Conservation (phyloP, 2,797 vertebrate genomes). For the Labroides dimidiatus region DNA sequence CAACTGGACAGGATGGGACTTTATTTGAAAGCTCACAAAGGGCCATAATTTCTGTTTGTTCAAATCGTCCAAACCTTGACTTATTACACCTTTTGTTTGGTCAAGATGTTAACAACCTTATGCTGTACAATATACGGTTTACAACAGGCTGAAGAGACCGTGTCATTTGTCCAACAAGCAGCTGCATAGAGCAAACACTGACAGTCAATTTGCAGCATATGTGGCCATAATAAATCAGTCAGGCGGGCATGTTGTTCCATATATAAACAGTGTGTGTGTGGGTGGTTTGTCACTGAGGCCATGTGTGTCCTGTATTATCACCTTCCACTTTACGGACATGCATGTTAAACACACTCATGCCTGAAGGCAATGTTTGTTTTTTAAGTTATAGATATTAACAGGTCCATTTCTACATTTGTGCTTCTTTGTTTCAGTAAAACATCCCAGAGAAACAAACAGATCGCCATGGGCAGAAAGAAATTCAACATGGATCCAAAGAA, state of each 20-base stretch:
- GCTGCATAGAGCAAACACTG: conserved; percentile 21
- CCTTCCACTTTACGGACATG: conserved; percentile 28
- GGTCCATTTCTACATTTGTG: conserved; percentile 12
- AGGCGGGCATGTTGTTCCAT: conserved; percentile 5
- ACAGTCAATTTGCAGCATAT: not conserved
- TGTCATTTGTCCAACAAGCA: not conserved
- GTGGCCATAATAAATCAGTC: conserved; percentile 12
- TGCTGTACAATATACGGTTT: not conserved
- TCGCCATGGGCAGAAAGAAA: conserved; percentile 98
- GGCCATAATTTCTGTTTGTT: not conserved
- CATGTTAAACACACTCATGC: not conserved
- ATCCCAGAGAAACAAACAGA: conserved; percentile 96
- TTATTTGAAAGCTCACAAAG: not conserved
- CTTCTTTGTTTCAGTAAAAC: conserved; percentile 88
- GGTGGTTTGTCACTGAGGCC: conserved; percentile 11
- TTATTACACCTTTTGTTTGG: not conserved
- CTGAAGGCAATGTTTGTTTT: not conserved
- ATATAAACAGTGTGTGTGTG: conserved; percentile 5
- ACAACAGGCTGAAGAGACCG: not conserved
- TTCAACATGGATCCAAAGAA: conserved; percentile 99
- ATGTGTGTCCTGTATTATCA: conserved; percentile 11
- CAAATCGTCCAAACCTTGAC: conserved; percentile 8
- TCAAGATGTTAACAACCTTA: not conserved
- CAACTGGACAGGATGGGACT: not conserved
- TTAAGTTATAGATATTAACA: no score